Base-by-base conservation (phyloP, 2,113 vertebrate genomes). In the Axis porcinus region DNA sequence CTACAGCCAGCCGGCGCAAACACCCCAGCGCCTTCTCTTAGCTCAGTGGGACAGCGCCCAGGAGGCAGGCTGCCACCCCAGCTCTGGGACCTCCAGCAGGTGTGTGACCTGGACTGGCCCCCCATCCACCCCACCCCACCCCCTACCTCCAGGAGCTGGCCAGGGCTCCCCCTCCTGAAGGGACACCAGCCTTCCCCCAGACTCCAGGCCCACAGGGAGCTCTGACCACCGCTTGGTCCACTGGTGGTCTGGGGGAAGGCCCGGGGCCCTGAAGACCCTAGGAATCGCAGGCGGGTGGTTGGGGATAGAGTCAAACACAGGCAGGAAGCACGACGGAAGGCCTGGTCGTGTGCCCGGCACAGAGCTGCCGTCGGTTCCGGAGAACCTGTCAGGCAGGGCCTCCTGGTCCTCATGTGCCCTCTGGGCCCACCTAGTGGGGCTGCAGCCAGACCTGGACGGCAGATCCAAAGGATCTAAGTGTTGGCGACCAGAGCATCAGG, bases 301-400 rank as follows among this genome's bases (percentile, higher is more conserved):
- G 47, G 28, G 12, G 78, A 33, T 14, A 8, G 30, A 17, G 58
- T 19, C 28, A 16, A 27, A 58, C 13, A 1, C 17, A 25, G 58
- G 17, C 21, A 28, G 83, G 43, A 50, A 55, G 57, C 21, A 0
- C 5, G 14, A 2, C 33, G 5, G 19, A 55, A 58, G 78, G 23
- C 52, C n/a, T 2, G 0, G 4, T 2, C 1, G 4, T 9, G 33
- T 12, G n/a, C 70, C 3, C 2, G 6, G 50, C 0, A 3, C 12
- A 0, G 52, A 30, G 76, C 84, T 2, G 7, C 91, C 1, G 17
- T 11, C 17, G 0, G 43, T 19, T 55, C 54, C 1, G 0, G 55
- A 10, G 54, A 13, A 6, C 23, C 0, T 13, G 9, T n/a, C 25
- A 5, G 21, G 10, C 3, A 3, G 3, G 64, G 28, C 78, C 50